A percentile compares a stretch with the other conserved stretches of the same genome.
Evolutionary conservation across 2,888 invertebrate genomes (phyloP).

Genomic region (Proisotoma minuta): DNA sequence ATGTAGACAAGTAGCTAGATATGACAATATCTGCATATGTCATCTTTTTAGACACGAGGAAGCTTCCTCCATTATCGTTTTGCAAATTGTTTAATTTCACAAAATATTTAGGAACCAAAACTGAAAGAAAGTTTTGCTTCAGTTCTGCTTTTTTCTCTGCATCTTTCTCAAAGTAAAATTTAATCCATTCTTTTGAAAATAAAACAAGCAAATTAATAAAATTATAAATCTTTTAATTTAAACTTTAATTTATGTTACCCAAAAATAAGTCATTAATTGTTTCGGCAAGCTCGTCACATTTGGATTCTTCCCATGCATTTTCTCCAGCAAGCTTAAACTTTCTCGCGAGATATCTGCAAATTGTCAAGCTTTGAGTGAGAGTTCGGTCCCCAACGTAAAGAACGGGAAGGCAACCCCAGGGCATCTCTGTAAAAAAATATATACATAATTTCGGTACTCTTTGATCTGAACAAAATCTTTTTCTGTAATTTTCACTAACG

Average conservation of each 20-base stretch:
- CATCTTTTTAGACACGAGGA: constrained; percentile 7
- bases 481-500: constrained; percentile 16
- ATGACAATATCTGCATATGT: constrained; percentile 25
- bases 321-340: constrained; percentile 42
- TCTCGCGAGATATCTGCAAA: constrained; percentile 46
- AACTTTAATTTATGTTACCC: constrained; percentile 13
- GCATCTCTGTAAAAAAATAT: not conserved
- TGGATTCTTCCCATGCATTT: constrained; percentile 40
- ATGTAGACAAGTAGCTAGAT: not conserved
- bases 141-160: constrained; percentile 6
- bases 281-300: constrained; percentile 35
- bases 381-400: constrained; percentile 46
- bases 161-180: constrained; percentile 7
- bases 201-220: no score
- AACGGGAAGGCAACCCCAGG: constrained; percentile 45
- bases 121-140: not conserved
- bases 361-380: constrained; percentile 47
- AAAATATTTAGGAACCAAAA: constrained; percentile 9
- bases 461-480: not conserved
- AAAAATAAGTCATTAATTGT: constrained; percentile 23
- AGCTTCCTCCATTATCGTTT: constrained; percentile 15
- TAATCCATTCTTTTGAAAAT: constrained; percentile 6
- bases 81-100: constrained; percentile 12
- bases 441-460: not conserved
- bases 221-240: no score